phyloP scores from a whole-genome alignment of 2,888 invertebrate genomes.

The Acleris laterana region DNA sequence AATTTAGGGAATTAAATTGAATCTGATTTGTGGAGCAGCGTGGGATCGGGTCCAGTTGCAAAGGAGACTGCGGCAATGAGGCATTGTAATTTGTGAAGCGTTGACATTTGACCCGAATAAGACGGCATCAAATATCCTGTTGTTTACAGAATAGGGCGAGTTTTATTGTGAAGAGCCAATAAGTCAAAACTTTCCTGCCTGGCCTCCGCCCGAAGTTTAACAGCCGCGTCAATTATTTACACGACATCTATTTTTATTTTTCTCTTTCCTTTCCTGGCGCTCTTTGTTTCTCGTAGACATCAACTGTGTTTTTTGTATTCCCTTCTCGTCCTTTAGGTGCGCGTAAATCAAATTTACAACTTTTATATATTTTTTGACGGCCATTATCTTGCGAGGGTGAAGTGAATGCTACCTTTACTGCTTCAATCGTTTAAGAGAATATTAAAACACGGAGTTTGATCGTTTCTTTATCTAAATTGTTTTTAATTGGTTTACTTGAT shows the following conservation, averaged over 20 bases:
- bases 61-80: slow-evolving; percentile 21
- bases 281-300: slow-evolving; percentile 48
- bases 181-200: slow-evolving; percentile 52
- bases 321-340: slow-evolving; percentile 34
- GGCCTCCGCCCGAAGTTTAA: slow-evolving; percentile 47
- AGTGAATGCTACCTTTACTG: slow-evolving; percentile 31
- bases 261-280: slow-evolving; percentile 42
- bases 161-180: slow-evolving; percentile 47
- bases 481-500: slow-evolving; percentile 10
- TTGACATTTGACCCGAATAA: slow-evolving; percentile 38
- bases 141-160: slow-evolving; percentile 46
- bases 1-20: slow-evolving; percentile 25
- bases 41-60: slow-evolving; percentile 3
- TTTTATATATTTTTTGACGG: slow-evolving; percentile 37
- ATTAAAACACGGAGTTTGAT: slow-evolving; percentile 3
- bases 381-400: slow-evolving; percentile 32
- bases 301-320: slow-evolving; percentile 41
- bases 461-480: slow-evolving; percentile 5
- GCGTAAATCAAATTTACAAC: slow-evolving; percentile 38
- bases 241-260: slow-evolving; percentile 57
- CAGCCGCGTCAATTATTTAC: slow-evolving; percentile 56
- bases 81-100: slow-evolving; percentile 33
- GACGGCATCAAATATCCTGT: slow-evolving; percentile 39
- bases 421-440: slow-evolving; percentile 12
- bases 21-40: not conserved